Evolutionary conservation across 2,113 vertebrate species (phyloP).

Genomic region (Emydocephalus ijimae): DNA sequence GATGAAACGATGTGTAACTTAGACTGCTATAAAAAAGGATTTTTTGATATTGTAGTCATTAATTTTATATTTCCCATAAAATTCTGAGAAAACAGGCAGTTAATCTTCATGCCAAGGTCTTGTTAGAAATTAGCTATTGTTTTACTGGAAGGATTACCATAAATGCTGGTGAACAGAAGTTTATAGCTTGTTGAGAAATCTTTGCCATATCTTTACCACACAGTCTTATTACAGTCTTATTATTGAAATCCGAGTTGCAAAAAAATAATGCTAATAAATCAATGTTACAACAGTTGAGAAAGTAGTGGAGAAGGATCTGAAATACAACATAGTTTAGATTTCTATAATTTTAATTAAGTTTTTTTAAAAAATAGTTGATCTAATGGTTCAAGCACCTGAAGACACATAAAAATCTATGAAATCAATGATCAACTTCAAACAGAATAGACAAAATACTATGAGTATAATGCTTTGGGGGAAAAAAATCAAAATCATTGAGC

Average conservation of each 20-base stretch:
- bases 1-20: slow-evolving; percentile 35
- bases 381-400: not conserved
- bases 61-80: slow-evolving; percentile 41
- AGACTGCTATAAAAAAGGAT: slow-evolving; percentile 23
- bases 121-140: not conserved
- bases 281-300: not conserved
- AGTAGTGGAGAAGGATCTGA: not conserved
- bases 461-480: not conserved
- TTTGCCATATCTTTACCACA: no score
- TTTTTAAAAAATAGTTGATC: not conserved
- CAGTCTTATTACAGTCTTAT: not conserved
- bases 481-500: not conserved
- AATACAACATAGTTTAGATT: not conserved
- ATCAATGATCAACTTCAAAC: not conserved
- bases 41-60: slow-evolving; percentile 26
- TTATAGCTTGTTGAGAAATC: slow-evolving; percentile 2
- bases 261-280: slow-evolving; percentile 7
- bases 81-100: not conserved
- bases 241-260: not conserved
- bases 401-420: not conserved
- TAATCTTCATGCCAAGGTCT: slow-evolving; percentile 24
- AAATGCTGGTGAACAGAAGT: not conserved
- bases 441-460: not conserved
- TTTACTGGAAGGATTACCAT: not conserved
- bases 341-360: not conserved